phyloP scores from a whole-genome alignment of 2,113 vertebrate genomes.

The Calyptomena viridis region DNA sequence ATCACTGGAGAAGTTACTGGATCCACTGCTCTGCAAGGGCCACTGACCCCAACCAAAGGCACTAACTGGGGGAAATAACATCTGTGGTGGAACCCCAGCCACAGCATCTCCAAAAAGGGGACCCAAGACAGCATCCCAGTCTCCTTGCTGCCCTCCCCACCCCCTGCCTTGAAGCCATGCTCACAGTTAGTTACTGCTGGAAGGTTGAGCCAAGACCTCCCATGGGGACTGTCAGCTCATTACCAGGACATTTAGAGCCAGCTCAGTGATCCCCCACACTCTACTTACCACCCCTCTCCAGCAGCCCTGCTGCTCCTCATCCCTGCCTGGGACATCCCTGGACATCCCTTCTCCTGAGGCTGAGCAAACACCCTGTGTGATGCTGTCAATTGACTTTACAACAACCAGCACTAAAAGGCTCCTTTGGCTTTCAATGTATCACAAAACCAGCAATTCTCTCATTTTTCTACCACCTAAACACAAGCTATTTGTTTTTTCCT shows the following conservation, averaged over 20 bases:
- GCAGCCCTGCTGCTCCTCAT: neutral
- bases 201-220: neutral
- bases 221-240: neutral
- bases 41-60: neutral
- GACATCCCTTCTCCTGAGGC: neutral
- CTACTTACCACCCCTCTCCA: neutral
- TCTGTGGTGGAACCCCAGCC: neutral
- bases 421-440: neutral
- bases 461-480: neutral
- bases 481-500: neutral
- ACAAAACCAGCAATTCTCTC: neutral
- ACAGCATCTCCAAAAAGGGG: neutral
- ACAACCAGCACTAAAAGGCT: neutral
- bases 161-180: neutral
- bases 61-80: neutral
- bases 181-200: neutral
- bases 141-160: neutral
- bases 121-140: neutral
- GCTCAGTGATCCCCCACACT: neutral
- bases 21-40: neutral
- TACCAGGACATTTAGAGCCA: neutral
- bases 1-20: rapidly evolving
- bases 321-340: neutral
- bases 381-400: neutral
- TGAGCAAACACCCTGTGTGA: neutral